Conservation (phyloP, 2,797 vertebrate species). For the Glyptemys insculpta region DNA sequence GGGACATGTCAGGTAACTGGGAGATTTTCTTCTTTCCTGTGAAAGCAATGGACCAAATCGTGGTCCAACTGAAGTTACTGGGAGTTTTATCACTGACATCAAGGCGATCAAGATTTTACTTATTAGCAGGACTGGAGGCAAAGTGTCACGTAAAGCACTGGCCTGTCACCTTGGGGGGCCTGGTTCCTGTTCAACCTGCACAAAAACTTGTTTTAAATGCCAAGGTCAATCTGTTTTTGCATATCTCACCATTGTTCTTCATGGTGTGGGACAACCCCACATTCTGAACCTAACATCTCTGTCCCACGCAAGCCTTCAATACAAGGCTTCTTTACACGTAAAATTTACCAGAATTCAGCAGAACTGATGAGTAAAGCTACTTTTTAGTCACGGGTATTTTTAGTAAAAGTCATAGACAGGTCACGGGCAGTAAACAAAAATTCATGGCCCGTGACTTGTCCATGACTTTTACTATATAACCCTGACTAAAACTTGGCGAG, state of each 20-base stretch:
- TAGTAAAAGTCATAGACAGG: too few relatives aligned
- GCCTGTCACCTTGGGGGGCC: background rate
- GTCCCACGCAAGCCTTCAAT: background rate
- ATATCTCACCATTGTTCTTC: background rate
- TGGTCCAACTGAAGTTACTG: background rate
- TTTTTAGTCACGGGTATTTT: too few relatives aligned
- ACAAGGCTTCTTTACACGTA: background rate
- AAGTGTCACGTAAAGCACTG: background rate
- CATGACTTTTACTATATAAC: too few relatives aligned
- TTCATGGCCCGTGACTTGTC: too few relatives aligned
- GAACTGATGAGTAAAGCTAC: background rate
- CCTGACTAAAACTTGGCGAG: too few relatives aligned
- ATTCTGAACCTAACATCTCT: conserved; percentile 33
- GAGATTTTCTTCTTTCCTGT: background rate
- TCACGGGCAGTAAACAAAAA: too few relatives aligned
- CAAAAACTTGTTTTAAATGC: background rate
- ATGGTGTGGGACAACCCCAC: background rate
- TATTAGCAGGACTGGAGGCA: background rate
- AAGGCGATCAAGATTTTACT: background rate
- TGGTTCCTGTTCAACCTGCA: background rate
- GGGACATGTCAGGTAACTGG: background rate
- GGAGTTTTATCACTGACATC: rapidly evolving
- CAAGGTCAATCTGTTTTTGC: background rate
- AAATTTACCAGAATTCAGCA: background rate
- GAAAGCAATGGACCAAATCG: background rate